Evolutionary conservation across 1,140 invertebrate species (phyloP), one percentile per base, ranked within the genome.

Genomic region (Babylonia areolata): DNA sequence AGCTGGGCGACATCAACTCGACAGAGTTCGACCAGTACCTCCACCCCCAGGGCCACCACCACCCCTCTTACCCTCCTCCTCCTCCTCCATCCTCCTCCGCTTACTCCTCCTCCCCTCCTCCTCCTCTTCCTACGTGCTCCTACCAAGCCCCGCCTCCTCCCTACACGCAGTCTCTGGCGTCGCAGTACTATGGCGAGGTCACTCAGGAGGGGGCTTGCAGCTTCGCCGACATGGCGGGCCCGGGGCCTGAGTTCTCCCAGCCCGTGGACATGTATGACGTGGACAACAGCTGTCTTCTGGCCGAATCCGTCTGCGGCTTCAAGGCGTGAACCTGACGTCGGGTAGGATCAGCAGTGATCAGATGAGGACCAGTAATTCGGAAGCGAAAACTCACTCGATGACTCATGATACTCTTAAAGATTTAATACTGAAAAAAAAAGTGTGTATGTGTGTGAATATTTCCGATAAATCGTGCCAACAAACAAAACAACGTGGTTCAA

Each of bases 11-110:
- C 9, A 2, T 79, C 11, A 39, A 79, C 17, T 28, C n/a, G 11
- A 31, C 28, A 0, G 78, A 79, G 78, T 42, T 79, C 3, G 78
- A 79, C 46, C 78, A 79, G 78, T 79, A 79, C 40, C 78, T 79
- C 39, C 46, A 79, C 39, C 39, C 39, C 17, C 39, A 28, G 9
- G 46, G 78, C 39, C 35, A n/a, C 31, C 12, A 6, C 23, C 46
- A 79, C 40, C 39, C 23, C 23, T 23, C 37, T 39, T 31, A 35
- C 46, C 39, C 11, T 46, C 39, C 39, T 2, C 39, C 46, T 51
- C 46, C 46, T 15, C 42, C 42, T 46, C 42, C 42, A 5, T 17
- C 46, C 9, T 51, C 46, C 46, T 17, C 17, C 46, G 46, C 46
- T 17, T 51, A 51, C 78, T 42, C 78, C 28, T 42, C 78, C 39